Percentiles rank a stretch among this genome's conserved stretches.
These are phyloP conservation scores for Caradrina kadenii DNA, from an alignment of 2,888 invertebrate genomes.

Conservation along the genomic window DNA sequence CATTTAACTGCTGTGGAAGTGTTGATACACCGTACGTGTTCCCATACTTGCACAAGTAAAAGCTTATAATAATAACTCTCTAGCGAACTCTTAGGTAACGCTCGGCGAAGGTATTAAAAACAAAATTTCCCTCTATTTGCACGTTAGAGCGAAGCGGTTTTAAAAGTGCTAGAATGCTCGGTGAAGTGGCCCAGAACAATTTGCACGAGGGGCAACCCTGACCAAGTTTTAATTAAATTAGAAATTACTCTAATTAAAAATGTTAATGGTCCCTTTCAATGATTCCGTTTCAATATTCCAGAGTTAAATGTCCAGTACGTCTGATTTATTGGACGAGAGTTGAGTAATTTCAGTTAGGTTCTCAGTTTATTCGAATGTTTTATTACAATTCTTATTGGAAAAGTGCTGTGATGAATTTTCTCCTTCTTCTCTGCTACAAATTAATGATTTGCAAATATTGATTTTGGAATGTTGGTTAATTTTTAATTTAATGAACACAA, in stretches of 20 bases:
- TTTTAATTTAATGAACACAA: too few species aligned
- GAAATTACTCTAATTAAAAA: constrained; percentile 64
- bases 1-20: neutral
- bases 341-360: constrained; percentile 44
- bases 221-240: constrained; percentile 67
- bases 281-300: constrained; percentile 55
- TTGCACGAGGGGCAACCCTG: constrained; percentile 37
- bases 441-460: constrained; percentile 32
- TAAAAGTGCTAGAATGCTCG: constrained; percentile 47
- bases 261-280: constrained; percentile 55
- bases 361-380: constrained; percentile 27
- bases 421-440: constrained; percentile 14
- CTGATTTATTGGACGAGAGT: constrained; percentile 46
- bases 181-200: constrained; percentile 53
- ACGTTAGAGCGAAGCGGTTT: constrained; percentile 40
- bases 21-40: constrained; percentile 6
- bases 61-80: constrained; percentile 39
- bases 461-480: neutral
- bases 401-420: constrained; percentile 28
- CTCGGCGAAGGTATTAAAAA: constrained; percentile 46
- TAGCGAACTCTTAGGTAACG: constrained; percentile 11
- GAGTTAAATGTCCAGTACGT: constrained; percentile 43
- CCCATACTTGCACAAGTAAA: constrained; percentile 4
- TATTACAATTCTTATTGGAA: constrained; percentile 29
- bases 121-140: constrained; percentile 47